phyloP scores from a whole-genome alignment of 2,113 vertebrate species.

The Neopipo cinnamomea region DNA sequence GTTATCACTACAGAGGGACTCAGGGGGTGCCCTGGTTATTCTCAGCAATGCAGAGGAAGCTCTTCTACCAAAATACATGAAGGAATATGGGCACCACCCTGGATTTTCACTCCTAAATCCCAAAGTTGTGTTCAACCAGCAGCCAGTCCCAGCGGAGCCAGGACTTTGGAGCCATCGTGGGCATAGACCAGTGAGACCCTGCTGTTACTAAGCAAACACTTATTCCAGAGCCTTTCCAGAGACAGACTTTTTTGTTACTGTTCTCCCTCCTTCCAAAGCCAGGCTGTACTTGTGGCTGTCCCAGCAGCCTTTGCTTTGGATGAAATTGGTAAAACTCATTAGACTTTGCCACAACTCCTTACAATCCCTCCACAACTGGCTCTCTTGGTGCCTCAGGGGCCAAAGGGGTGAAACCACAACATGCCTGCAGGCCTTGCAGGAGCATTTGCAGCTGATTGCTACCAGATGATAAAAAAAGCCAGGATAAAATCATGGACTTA shows the following conservation, averaged over 20 bases:
- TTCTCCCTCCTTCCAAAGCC: background rate
- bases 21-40: too few species aligned
- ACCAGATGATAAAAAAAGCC: too few species aligned
- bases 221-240: background rate
- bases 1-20: rapidly evolving
- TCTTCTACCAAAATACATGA: background rate
- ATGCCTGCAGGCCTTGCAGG: too few species aligned
- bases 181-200: background rate
- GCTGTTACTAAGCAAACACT: background rate
- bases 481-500: too few species aligned
- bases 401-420: background rate
- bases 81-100: background rate
- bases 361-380: background rate
- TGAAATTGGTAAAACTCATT: background rate
- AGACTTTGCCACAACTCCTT: background rate
- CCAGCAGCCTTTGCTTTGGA: background rate
- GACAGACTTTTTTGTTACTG: rapidly evolving
- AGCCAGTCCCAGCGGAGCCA: background rate
- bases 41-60: background rate
- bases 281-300: background rate
- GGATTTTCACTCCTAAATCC: background rate
- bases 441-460: too few species aligned
- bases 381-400: background rate
- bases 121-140: background rate
- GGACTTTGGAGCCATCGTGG: background rate